Conservation (phyloP, 2,113 vertebrate species). For the Poeciliopsis turrubarensis region DNA sequence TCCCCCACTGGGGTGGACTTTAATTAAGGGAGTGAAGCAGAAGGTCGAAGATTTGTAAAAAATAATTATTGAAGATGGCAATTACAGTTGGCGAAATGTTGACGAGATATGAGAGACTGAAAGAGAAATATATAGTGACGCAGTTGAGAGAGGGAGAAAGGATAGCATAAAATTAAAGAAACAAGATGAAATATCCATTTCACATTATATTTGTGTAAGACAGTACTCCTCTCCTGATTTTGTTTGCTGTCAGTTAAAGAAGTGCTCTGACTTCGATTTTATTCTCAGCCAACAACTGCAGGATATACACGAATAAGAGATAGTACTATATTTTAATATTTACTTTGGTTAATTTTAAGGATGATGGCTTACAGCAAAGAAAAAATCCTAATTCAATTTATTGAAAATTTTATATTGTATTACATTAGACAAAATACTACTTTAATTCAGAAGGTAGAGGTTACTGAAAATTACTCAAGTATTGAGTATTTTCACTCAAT, state of each 20-base stretch:
- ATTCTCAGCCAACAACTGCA: not conserved
- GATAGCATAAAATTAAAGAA: slow-evolving; percentile 7
- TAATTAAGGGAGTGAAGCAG: slow-evolving; percentile 47
- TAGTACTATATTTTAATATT: too few species aligned
- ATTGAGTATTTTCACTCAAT: not conserved
- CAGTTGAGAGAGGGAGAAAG: slow-evolving; percentile 22
- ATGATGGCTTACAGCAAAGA: too few species aligned
- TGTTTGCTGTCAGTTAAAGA: slow-evolving; percentile 39
- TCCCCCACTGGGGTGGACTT: slow-evolving; percentile 44
- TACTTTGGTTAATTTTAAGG: too few species aligned
- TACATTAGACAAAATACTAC: too few species aligned
- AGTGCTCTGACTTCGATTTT: slow-evolving; percentile 9
- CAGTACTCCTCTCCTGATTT: slow-evolving; percentile 31
- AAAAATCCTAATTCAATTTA: too few species aligned
- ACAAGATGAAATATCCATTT: not conserved
- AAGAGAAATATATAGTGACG: slow-evolving; percentile 2
- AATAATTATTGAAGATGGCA: slow-evolving; percentile 43
- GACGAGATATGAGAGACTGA: not conserved
- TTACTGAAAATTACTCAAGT: too few species aligned
- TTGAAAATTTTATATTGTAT: too few species aligned
- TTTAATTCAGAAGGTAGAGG: too few species aligned
- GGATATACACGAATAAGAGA: too few species aligned
- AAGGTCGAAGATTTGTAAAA: slow-evolving; percentile 22
- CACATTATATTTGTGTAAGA: not conserved
- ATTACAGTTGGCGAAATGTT: slow-evolving; percentile 10